Evolutionary conservation across 2,113 vertebrate species (phyloP), one percentile per base, ranked within the genome.

Genomic region (Rhagologus leucostigma): DNA sequence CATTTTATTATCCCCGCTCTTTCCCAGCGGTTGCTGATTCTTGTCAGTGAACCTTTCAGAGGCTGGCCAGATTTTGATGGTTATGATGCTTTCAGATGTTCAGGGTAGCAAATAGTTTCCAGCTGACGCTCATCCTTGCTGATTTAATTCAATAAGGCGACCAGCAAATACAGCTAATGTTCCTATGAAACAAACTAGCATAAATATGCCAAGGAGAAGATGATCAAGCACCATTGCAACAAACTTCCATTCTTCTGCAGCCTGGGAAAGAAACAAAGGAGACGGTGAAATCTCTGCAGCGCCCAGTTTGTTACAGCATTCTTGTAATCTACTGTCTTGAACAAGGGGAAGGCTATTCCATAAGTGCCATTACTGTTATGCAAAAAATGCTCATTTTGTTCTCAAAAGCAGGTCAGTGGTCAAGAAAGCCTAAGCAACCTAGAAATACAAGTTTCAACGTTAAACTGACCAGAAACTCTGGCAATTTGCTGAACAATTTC

Each of bases 191-290:
- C 99, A 99, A 87, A 99, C 99, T 1, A 98, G 96, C 99, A 99
- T 99, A 98, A 99, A 99, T 95, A 99, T 98, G 17, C 98, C 99
- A 17, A 99, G 98, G 92, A 99, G 98, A 95, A 99, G 98, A 97
- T 99, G 99, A 95, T 99, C 99, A 96, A 99, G 89, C 57, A 99
- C 99, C 99, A 99, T 99, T 1, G 99, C 99, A 6, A 99, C 99
- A 7, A 99, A 99, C 97, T 99, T 99, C 99, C 99, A 99, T 96
- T 99, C 99, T 97, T 99, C 99, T 4, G 99, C 98, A 13, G 99
- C 99, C 99, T 99, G 93, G 29, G 57, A 88, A 93, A 82, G 94
- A 97, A 88, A 83, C 32, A 94, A 92, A 94, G 27, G 19, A 79
- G 67, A 59, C 55, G 35, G 70, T 95, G 88, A 93, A 71, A 52